phyloP scores from a whole-genome alignment of 2,888 invertebrate species.

The Hipparchia semele region DNA sequence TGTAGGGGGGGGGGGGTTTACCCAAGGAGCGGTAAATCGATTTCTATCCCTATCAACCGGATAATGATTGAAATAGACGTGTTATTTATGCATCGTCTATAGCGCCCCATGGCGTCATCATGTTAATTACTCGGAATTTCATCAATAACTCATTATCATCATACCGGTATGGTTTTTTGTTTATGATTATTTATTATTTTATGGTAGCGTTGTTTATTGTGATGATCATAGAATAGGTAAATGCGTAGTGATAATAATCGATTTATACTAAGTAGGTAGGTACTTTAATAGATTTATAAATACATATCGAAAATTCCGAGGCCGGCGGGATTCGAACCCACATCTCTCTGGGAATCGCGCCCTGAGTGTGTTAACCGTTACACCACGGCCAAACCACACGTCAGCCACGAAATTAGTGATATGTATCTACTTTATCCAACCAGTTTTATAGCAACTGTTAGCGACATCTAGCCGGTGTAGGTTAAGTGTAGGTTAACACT shows the following conservation, averaged over 20 bases:
- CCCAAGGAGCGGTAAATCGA: slow-evolving; percentile 52
- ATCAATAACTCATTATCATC: slow-evolving; percentile 67
- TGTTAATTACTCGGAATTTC: slow-evolving; percentile 71
- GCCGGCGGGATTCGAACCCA: too few species aligned
- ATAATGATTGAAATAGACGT: slow-evolving; percentile 65
- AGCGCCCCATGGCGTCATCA: slow-evolving; percentile 64
- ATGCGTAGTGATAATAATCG: background rate
- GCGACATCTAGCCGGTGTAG: too few species aligned
- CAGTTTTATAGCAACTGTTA: too few species aligned
- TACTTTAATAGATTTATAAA: background rate
- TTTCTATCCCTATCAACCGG: slow-evolving; percentile 60
- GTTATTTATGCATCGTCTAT: slow-evolving; percentile 72
- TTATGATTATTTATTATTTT: slow-evolving; percentile 2
- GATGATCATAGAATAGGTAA: too few species aligned
- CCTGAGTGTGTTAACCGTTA: too few species aligned
- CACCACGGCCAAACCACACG: too few species aligned
- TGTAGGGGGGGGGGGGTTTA: slow-evolving; percentile 51
- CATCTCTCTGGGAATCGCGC: too few species aligned
- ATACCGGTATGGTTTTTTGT: slow-evolving; percentile 43
- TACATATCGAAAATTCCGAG: too few species aligned
- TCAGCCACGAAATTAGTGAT: too few species aligned
- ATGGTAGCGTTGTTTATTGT: background rate
- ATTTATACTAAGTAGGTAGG: background rate
- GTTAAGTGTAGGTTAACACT: too few species aligned
- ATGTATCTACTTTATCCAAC: too few species aligned